phyloP scores from a whole-genome alignment of 92 coral and sea anemone species.

The Umimayanthus kanabou region DNA sequence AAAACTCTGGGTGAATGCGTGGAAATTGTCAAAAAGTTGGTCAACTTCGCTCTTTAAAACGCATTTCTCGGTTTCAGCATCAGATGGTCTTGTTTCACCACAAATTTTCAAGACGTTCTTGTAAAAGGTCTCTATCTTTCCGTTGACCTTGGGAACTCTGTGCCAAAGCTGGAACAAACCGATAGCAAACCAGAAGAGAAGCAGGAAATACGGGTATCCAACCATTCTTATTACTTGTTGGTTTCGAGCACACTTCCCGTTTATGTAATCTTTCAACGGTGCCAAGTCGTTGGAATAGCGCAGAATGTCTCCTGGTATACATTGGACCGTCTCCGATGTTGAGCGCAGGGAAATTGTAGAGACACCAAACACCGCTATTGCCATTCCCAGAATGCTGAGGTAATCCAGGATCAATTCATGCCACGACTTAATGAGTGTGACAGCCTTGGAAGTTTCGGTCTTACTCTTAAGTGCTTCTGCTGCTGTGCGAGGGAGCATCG shows the following conservation, averaged over 20 bases:
- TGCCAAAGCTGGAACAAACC: neutral
- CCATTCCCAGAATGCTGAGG: slow-evolving; percentile 7
- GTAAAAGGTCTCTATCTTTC: neutral
- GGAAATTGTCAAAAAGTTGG: neutral
- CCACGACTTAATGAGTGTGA: neutral
- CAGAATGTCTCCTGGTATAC: neutral
- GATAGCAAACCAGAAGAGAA: slow-evolving; percentile 1
- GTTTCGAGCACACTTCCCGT: neutral
- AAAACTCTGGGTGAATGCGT: neutral
- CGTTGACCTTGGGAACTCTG: neutral
- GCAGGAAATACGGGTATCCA: neutral
- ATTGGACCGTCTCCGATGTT: neutral
- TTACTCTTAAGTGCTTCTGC: neutral
- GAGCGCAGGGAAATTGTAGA: neutral
- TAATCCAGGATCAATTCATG: neutral
- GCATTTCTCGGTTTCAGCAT: neutral
- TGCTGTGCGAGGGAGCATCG: slow-evolving; percentile 3
- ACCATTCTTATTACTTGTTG: neutral
- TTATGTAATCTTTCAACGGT: slow-evolving; percentile 2
- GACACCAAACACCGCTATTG: neutral
- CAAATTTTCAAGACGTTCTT: slow-evolving; percentile 1
- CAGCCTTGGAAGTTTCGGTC: neutral
- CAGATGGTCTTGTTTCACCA: neutral
- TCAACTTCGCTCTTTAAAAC: neutral
- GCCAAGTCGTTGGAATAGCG: neutral